Evolutionary conservation across 2,113 vertebrate genomes (phyloP).

Genomic region (Sinosuthora webbiana): DNA sequence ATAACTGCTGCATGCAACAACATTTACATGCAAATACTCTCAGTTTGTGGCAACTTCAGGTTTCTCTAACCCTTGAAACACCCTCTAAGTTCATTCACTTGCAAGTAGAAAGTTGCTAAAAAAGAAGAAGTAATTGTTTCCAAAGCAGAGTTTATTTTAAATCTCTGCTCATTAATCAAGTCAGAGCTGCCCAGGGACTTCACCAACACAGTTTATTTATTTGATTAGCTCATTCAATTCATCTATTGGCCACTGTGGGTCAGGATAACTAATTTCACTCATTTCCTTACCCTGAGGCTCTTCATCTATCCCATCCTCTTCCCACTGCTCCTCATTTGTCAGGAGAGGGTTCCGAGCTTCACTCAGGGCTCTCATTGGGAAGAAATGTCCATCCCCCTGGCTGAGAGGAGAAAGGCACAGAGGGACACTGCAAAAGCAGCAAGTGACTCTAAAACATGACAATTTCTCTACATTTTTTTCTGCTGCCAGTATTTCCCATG

Average conservation of each 20-base stretch:
- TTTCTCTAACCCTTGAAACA: not conserved
- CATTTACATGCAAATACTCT: not conserved
- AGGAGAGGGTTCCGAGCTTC: conserved; percentile 89
- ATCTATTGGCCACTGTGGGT: not conserved
- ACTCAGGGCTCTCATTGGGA: conserved; percentile 82
- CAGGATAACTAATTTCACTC: not conserved
- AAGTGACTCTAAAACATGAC: not conserved
- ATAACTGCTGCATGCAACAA: not conserved
- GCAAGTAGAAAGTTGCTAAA: not conserved
- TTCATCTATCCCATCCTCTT: conserved; percentile 84
- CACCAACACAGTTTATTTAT: not conserved
- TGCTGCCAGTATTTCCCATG: not conserved
- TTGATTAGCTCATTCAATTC: not conserved
- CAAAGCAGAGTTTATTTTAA: not conserved
- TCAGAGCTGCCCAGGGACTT: not conserved
- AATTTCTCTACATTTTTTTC: not conserved
- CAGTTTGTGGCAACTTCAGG: not conserved
- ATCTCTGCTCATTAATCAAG: not conserved
- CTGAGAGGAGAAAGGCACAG: conserved; percentile 63
- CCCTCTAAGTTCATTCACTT: not conserved
- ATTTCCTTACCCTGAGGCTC: conserved; percentile 80
- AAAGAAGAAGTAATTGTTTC: not conserved
- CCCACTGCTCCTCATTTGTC: conserved; percentile 88
- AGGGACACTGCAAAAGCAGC: not conserved
- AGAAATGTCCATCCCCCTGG: conserved; percentile 92